Evolutionary conservation across 2,797 vertebrate genomes (phyloP), one percentile per base, ranked within the genome.

Genomic region (Phaenicophaeus curvirostris): DNA sequence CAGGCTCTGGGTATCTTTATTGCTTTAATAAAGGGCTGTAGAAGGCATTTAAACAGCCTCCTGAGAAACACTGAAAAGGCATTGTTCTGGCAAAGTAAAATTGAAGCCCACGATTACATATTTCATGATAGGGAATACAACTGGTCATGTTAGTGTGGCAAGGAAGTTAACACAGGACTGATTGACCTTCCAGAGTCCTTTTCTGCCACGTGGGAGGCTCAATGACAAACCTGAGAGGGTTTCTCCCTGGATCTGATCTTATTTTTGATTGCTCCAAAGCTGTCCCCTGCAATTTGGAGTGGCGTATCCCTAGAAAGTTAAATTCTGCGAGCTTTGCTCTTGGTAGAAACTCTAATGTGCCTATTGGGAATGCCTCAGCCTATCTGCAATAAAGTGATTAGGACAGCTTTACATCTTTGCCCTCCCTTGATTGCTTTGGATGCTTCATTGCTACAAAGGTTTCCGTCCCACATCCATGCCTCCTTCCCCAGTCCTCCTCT

Each of bases 21-120:
- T 85, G 78, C 88, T 82, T 95, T 95, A 90, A 92, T 90, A 89
- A 94, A 90, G 94, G 78, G n/a, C 84, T 71, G 37, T 58, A 65
- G 87, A 91, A 95, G 74, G 51, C 58, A 72, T 93, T 94, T 92
- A 86, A 92, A 75, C 50, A 80, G 87, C 62, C 87, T 88, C 83
- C 51, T 71, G 89, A 84, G 95, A 68, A 90, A 42, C 85, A 59
- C 0, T 68, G 79, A 62, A 72, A 88, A 62, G n/a, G 41, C 27
- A 12, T 84, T 2, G 11, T 90, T 87, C 54, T 68, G 58, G 76
- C 42, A 74, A 69, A 85, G 76, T 54, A 9, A 86, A 92, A 78
- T 71, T 89, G 91, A 83, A 89, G 90, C 85, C 89, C 41, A 6
- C 76, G 39, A 41, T 83, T 89, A 87, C 54, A 6, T 90, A 65